Evolutionary conservation across 92 coral and sea anemone species (phyloP), one percentile per base, ranked within the genome.

Genomic region (Diadumene lineata): DNA sequence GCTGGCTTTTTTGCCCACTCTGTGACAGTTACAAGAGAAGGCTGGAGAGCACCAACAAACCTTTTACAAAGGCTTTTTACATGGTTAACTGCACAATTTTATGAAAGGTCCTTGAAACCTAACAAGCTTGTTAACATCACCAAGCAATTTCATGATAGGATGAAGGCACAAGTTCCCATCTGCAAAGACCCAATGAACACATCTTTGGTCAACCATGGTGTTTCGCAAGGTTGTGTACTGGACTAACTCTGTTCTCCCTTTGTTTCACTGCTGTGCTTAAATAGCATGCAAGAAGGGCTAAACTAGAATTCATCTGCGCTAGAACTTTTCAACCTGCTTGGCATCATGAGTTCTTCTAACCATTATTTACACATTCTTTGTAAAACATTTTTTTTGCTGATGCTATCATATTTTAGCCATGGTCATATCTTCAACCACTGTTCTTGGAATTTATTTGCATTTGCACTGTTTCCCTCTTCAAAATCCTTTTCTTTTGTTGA

Each of bases 241-340:
- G 72, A 17, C 60, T 73, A 22, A 62, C 68, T 60, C 84, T 80
- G 30, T 80, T 80, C 70, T 57, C 84, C 79, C 70, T 73, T 53
- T 73, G 60, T 69, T 69, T 73, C 79, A 73, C 70, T 56, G 79
- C 79, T 56, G 79, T 73, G 68, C 79, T 73, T n/a, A n/a, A n/a
- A n/a, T n/a, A n/a, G n/a, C n/a, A n/a, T n/a, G n/a, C n/a, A n/a
- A n/a, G n/a, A n/a, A n/a, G n/a, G n/a, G n/a, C n/a, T n/a, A n/a
- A n/a, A n/a, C n/a, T n/a, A n/a, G n/a, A n/a, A n/a, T n/a, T n/a
- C n/a, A n/a, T n/a, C n/a, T n/a, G n/a, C n/a, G n/a, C n/a, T n/a
- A n/a, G n/a, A n/a, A n/a, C n/a, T n/a, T n/a, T n/a, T n/a, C n/a
- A n/a, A n/a, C n/a, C n/a, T n/a, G n/a, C n/a, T n/a, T n/a, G n/a